Evolutionary conservation across 53 echinoderm and acorn worm species (phyloP).

Genomic region (Holothuria leucospilota): DNA sequence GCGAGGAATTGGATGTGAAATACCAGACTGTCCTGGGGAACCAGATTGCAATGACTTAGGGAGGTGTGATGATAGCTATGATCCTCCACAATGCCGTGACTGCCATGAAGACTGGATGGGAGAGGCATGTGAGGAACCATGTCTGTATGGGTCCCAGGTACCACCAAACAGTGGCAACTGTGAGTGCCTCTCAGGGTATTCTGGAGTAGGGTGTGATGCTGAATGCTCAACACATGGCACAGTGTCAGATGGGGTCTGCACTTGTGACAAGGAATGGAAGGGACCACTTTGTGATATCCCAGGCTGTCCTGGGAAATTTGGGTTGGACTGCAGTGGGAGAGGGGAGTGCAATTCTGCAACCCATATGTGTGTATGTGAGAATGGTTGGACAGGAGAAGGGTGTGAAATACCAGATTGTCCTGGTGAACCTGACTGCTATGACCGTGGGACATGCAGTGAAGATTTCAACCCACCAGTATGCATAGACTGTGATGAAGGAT

Average conservation of each 20-base stretch:
- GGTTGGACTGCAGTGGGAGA: conserved; percentile 77
- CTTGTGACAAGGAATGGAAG: conserved; percentile 76
- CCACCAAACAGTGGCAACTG: conserved; percentile 91
- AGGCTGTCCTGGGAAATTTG: conserved; percentile 75
- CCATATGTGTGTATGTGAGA: conserved; percentile 76
- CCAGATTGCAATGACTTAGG: conserved; percentile 85
- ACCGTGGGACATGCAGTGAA: conserved; percentile 79
- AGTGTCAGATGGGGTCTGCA: conserved; percentile 65
- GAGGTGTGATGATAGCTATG: conserved; percentile 81
- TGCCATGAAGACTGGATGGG: conserved; percentile 90
- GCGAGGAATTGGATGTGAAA: conserved; percentile 80
- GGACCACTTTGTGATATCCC: conserved; percentile 83
- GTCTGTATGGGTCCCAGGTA: conserved; percentile 74
- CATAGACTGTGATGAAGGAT: conserved; percentile 71
- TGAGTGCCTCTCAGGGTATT: conserved; percentile 68
- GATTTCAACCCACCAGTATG: conserved; percentile 80
- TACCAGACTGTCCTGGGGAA: conserved; percentile 84
- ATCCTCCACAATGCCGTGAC: conserved; percentile 83
- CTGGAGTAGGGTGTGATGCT: conserved; percentile 89
- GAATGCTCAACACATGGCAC: conserved; percentile 86
- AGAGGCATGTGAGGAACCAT: conserved; percentile 92
- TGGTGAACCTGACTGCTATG: conserved; percentile 81
- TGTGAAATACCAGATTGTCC: conserved; percentile 93
- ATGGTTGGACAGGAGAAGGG: conserved; percentile 89
- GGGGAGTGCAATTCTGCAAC: conserved; percentile 88